Evolutionary conservation across 2,113 vertebrate genomes (phyloP), one percentile per base, ranked within the genome.

Genomic region (Albula goreensis): DNA sequence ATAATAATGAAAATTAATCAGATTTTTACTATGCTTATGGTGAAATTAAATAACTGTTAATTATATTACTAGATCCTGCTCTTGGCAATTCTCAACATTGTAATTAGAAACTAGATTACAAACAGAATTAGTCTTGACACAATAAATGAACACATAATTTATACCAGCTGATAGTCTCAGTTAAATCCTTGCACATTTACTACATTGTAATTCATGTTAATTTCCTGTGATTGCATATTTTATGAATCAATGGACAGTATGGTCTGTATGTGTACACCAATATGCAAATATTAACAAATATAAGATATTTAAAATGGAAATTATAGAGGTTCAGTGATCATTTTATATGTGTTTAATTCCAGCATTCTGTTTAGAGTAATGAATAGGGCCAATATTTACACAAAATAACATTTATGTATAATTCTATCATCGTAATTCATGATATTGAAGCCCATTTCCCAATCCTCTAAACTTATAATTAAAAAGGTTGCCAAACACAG

Each of bases 51-150:
- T 41, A 41, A 41, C 31, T 41, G 31, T 41, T 41, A 41, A 41
- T 41, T 66, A 66, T 19, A 12, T 60, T 70, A 86, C 50, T 81
- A 60, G 48, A 49, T 41, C 63, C 49, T 60, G 50, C 50, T 81
- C 51, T 74, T 85, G 49, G 50, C 50, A 52, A 82, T 89, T 88
- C 80, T 78, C 74, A 50, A 31, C 48, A 78, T 66, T 78, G 86
- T 77, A 86, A 85, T 85, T 74, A 78, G 80, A 89, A 89, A 85
- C 63, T 25, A 78, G 78, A 89, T 83, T 81, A 78, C 87, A 87
- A 88, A 85, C 60, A 80, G 88, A 89, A 79, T 89, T 88, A 74
- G 56, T 87, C 86, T 83, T 77, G 88, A 88, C 66, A 87, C 52
- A 84, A 10, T 66, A 81, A 80, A 78, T 41, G 17, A 86, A 31